Conservation (phyloP, 1,140 invertebrate genomes). For the Lepidotrigona ventralis region DNA sequence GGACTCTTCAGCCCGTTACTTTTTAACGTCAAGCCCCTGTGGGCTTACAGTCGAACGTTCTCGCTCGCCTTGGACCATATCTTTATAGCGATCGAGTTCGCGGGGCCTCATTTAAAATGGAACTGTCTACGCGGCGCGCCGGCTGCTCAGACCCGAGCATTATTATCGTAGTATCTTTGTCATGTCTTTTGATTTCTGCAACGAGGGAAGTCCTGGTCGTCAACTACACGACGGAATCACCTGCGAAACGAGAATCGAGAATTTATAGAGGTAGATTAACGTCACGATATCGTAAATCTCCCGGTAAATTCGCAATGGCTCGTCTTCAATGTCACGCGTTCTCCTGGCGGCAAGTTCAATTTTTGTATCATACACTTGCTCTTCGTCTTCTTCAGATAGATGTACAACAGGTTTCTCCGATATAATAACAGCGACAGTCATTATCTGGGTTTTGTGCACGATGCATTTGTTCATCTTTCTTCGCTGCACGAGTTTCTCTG, state of each 20-base stretch:
- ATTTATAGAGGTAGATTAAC: constrained; percentile 1
- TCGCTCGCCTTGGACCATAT: constrained; percentile 30
- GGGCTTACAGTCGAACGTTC: not conserved
- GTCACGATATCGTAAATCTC: not conserved
- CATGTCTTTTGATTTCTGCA: not conserved
- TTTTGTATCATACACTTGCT: not conserved
- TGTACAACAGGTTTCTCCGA: not conserved
- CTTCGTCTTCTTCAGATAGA: not conserved
- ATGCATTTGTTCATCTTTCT: no score
- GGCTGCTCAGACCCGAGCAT: not conserved
- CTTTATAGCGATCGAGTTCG: constrained; percentile 30
- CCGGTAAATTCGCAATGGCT: not conserved
- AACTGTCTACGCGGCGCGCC: constrained; percentile 15
- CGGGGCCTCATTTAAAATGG: constrained; percentile 26
- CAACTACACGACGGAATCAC: not conserved
- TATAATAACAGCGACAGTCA: not conserved
- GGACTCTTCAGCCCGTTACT: constrained; percentile 32
- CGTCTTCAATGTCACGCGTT: not conserved
- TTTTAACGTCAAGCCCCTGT: not conserved
- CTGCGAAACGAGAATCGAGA: not conserved
- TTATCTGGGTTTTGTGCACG: no score
- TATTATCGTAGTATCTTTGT: not conserved
- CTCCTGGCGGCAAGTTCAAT: not conserved
- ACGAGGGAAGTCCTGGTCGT: not conserved
- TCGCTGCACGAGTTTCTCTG: no score